Base-by-base conservation (phyloP, 2,888 invertebrate species). In the Embidobia sp. region DNA sequence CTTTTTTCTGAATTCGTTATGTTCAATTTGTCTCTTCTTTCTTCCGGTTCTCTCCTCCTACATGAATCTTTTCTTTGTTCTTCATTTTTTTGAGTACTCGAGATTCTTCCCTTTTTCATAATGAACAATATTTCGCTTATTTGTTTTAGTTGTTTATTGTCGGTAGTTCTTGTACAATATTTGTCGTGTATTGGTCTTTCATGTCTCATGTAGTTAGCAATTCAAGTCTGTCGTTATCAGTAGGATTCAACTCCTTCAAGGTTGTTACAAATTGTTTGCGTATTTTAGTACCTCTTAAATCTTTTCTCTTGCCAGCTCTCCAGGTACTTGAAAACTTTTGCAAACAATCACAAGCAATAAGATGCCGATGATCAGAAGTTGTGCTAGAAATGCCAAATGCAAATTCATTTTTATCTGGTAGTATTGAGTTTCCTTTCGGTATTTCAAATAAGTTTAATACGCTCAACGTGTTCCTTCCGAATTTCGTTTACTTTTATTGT, bases 401-500 rank as follows among this genome's bases (percentile, higher is more conserved):
- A 18, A 55, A 67, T 2, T 1, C 2, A 5, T 67, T 67, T 8
- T 55, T 8, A n/a, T 18, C 7, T 8, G 55, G 48, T 0, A 67
- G 48, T n/a, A n/a, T 1, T 29, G 29, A 3, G 55, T 53, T 5
- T 13, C 11, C 1, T 5, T 1, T 10, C 67, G 27, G 29, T 40
- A 35, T 13, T 69, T 8, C 4, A 69, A 5, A 69, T 3, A 1
- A 57, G 6, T 31, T 69, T n/a, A 1, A 69, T 42, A 11, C 49
- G 40, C 3, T 19, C n/a, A 0, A 27, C 48, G 0, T 46, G 3
- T 15, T 48, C 19, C 10, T 10, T 48, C 1, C 42, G 10, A 1
- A n/a, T n/a, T n/a, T n/a, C n/a, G n/a, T n/a, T n/a, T n/a, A n/a
- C n/a, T n/a, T n/a, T n/a, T n/a, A n/a, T n/a, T n/a, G n/a, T n/a